Evolutionary conservation across 2,888 invertebrate species (phyloP), one percentile per base, ranked within the genome.

Genomic region (Xestia xanthographa): DNA sequence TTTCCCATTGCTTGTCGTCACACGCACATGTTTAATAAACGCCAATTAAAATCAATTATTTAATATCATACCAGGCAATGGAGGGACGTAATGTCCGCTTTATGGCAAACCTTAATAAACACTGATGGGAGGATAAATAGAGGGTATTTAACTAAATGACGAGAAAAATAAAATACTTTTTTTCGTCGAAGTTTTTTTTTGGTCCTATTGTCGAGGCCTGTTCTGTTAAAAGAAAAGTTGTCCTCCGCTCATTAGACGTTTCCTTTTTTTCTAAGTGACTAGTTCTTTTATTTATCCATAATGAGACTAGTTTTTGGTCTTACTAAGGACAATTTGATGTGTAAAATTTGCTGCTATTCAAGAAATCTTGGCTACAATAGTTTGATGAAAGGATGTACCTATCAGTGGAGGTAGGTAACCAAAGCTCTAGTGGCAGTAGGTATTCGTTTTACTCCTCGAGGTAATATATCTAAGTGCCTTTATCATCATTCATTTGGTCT

Each of bases 31-130:
- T 93, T 92, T 95, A 95, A 95, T 95, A 91, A 93, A 91, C 83
- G 82, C 89, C 94, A 95, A 95, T 95, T 95, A 93, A 92, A 92
- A 91, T 88, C 95, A 94, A 95, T 95, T 95, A 93, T 89, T 90
- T 81, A 80, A 82, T 84, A 84, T 81, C 77, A 84, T 82, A 80
- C 72, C 60, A 86, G 82, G 79, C 77, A 86, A 87, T 89, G 85
- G 75, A 85, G 82, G 79, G 72, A 83, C 89, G 86, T 86, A 79
- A 87, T 91, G 89, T 85, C 87, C 86, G 85, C 88, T 91, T 90
- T 87, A 92, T 90, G 87, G 86, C 81, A 62, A 83, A 70, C 75
- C 80, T 78, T 82, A 80, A 85, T 86, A 84, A 85, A 84, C 73
- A 74, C 78, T 72, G 73, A 83, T 78, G 68, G 53, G n/a, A 81